Evolutionary conservation across 2,888 invertebrate species (phyloP).

Genomic region (Chalcis sispes): DNA sequence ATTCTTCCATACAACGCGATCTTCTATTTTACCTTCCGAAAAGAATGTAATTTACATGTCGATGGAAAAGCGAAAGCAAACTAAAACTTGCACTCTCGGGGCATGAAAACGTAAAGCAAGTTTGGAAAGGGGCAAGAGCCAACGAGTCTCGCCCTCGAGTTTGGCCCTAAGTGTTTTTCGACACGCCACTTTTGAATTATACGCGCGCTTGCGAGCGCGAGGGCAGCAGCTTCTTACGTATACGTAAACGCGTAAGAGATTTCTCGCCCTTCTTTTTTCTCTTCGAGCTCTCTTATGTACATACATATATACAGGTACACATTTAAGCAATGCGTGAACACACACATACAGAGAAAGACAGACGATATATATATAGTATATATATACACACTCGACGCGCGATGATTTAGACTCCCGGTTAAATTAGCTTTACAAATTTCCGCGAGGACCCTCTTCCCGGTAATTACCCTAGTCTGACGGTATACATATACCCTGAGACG

Average conservation of each 20-base stretch:
- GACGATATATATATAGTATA: no score
- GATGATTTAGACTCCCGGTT: constrained; percentile 57
- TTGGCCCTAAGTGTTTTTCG: constrained; percentile 58
- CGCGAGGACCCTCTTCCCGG: constrained; percentile 28
- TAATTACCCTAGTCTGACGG: constrained; percentile 30
- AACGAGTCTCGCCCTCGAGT: no score
- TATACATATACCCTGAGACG: background rate
- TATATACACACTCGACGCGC: constrained; percentile 9
- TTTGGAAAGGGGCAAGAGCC: background rate
- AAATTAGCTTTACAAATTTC: constrained; percentile 59
- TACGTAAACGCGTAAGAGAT: no score
- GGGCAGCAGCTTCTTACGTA: no score
- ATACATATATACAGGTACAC: background rate
- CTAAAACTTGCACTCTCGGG: background rate
- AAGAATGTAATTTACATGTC: no score
- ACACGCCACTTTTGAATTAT: constrained; percentile 58
- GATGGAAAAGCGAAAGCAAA: constrained; percentile 2
- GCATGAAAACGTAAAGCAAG: background rate
- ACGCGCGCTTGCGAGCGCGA: constrained; percentile 11
- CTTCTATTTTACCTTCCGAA: no score
- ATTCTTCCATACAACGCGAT: no score
- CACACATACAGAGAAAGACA: no score
- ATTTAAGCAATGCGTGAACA: background rate
- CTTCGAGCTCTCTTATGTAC: no score
- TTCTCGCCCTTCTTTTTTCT: no score